Evolutionary conservation across 2,797 vertebrate genomes (phyloP), one percentile per base, ranked within the genome.

Genomic region (Onychomys leucogaster): DNA sequence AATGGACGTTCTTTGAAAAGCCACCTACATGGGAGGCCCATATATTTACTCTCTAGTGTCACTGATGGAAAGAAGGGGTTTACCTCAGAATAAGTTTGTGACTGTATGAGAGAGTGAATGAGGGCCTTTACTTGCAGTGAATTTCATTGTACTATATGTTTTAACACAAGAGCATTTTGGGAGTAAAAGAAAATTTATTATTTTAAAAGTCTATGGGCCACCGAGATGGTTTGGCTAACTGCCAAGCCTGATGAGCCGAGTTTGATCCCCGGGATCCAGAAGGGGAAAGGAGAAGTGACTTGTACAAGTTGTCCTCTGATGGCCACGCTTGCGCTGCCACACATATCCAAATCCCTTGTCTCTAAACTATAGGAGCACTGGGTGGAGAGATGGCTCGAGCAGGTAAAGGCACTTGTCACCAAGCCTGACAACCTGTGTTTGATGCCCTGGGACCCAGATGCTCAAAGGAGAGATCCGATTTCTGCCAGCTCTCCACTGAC

Each of bases 171-270:
- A 65, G 10, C 17, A 34, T 94, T 91, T 92, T 75, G 37, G 3
- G 88, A 78, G 52, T 91, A 90, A 92, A 78, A 67, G 19, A 34
- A 93, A 93, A 94, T 73, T 19, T 52, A 59, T 84, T 59, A 75
- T 97, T 65, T 57, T 57, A n/a, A 88, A 75, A 32, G 5, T 75
- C 52, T 59, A 13, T 88, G 67, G 49, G 29, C 67, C 67, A n/a
- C 17, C 88, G 52, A 43, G 27, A 88, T 88, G 27, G 27, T 25
- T 19, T 73, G 67, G 25, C n/a, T 41, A 27, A 69, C 69, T 73
- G 25, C 14, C n/a, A 19, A n/a, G 46, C 49, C 9, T 14, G 49
- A 17, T 87, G 14, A 73, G 14, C 49, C 23, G 25, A 57, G 16
- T 43, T 73, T 57, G n/a, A 57, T 73, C 67, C 2, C 52, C 75